Evolutionary conservation across 1,140 invertebrate genomes (phyloP), one percentile per base, ranked within the genome.

Genomic region (Contarinia nasturtii): DNA sequence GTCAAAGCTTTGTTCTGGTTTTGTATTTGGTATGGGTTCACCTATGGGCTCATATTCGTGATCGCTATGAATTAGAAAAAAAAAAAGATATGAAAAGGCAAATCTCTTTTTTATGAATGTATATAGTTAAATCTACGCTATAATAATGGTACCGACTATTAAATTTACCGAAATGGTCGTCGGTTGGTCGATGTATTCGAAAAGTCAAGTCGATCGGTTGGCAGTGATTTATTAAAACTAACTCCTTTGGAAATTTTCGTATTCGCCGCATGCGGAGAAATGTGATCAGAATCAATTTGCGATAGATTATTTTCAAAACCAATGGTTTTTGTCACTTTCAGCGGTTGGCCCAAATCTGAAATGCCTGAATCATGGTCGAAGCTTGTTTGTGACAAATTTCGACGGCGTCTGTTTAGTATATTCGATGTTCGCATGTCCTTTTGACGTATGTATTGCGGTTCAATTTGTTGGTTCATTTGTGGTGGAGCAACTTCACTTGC

Each of bases 41-140:
- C 72, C 70, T 56, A 87, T 77, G 51, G 82, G 81, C 69, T 88
- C 84, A 68, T 88, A 89, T 63, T 87, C 82, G 73, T 89, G 84
- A 72, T 87, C 84, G 72, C 83, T 86, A 69, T 55, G 74, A 76
- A 48, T 44, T 49, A 55, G 41, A 51, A 38, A 12, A 38, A 38
- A 38, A 38, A 38, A 5, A 38, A n/a, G n/a, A n/a, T n/a, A n/a
- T n/a, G n/a, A n/a, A n/a, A n/a, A n/a, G n/a, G n/a, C n/a, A n/a
- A n/a, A n/a, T n/a, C n/a, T n/a, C n/a, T n/a, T n/a, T n/a, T n/a
- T n/a, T n/a, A n/a, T n/a, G n/a, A n/a, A n/a, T n/a, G n/a, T n/a
- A n/a, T n/a, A n/a, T n/a, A n/a, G n/a, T n/a, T n/a, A n/a, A n/a
- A n/a, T n/a, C n/a, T 38, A 38, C 17, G 17, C 4, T 17, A 38